Base-by-base conservation (phyloP, 1,140 invertebrate genomes). In the Ericerus pela region DNA sequence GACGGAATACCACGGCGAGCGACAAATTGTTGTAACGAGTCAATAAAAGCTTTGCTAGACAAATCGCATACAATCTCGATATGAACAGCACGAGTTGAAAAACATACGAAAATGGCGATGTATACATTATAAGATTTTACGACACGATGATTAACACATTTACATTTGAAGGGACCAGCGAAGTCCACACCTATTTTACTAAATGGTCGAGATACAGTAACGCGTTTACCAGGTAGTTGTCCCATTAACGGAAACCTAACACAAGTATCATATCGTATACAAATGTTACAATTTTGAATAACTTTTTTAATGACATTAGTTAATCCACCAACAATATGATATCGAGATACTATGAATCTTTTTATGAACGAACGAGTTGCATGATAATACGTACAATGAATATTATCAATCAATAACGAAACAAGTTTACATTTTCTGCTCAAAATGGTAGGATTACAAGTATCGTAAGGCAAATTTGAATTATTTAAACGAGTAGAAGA, bases 101-200 rank as follows among this genome's bases (percentile, higher is more conserved):
- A 65, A 55, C 70, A 74, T 3, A 72, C 66, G 57, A 73, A 74
- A 11, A 73, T 1, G 16, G 61, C 64, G 12, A 72, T 52, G 56
- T 72, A 73, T 2, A 59, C 62, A 56, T 74, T 74, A 10, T 60
- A 18, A 18, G 53, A 55, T 6, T 59, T 60, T 26, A 57, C 55
- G 24, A 62, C 61, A 18, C 59, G 37, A 5, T 27, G n/a, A n/a
- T 30, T 36, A 28, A 2, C 10, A 2, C 20, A 8, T 53, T 16
- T 36, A 3, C 70, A 60, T 0, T 59, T 20, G 24, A 73, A 66
- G 0, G 70, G 71, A 0, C 70, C 70, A 6, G 65, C 65, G 52
- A 66, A 70, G 57, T 73, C 71, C 0, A 70, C 59, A 10, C 69
- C 72, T 20, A 58, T 56, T 22, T 63, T 56, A 28, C 53, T 16